Evolutionary conservation across 2,888 invertebrate genomes (phyloP), one percentile per base, ranked within the genome.

Genomic region (Aspidapion aeneum): DNA sequence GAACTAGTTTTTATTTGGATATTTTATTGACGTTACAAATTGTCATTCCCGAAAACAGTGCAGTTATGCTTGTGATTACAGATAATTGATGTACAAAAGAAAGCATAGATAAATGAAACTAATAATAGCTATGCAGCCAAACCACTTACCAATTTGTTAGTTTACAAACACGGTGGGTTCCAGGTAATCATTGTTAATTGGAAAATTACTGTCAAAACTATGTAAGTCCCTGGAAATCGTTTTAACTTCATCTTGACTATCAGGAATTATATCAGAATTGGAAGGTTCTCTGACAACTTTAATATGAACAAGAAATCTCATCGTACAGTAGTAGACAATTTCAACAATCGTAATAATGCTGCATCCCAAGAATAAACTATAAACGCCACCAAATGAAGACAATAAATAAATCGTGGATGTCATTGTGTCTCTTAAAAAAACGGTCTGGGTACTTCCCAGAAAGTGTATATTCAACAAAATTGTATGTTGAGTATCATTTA

Each of bases 331-430:
- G 65, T 81, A 81, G 35, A 81, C 61, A 21, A 81, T 74, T 73
- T 82, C 81, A 21, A 78, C 67, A 1, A 76, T 65, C 55, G 79
- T 79, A 18, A 81, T 69, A 61, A 81, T 75, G 66, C 80, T 80
- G 69, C 79, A 78, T 2, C 80, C 81, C 52, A 81, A 68, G 64
- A 80, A 80, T 20, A 81, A 71, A 35, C 78, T 79, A 66, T 80
- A 81, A n/a, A 80, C 77, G 58, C 80, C 81, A 16, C 81, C 80
- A 63, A 81, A 74, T 1, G 80, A 80, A 18, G 52, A 77, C 52
- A 78, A 63, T 60, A 79, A 68, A 68, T 78, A 77, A 55, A 76
- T 71, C 59, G 74, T 72, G n/a, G 78, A 75, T 3, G 76, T 77
- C 51, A 77, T 71, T 2, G 74, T 73, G 51, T 75, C 73, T 63